phyloP scores from a whole-genome alignment of 2,797 vertebrate species.

The Fratercula arctica region DNA sequence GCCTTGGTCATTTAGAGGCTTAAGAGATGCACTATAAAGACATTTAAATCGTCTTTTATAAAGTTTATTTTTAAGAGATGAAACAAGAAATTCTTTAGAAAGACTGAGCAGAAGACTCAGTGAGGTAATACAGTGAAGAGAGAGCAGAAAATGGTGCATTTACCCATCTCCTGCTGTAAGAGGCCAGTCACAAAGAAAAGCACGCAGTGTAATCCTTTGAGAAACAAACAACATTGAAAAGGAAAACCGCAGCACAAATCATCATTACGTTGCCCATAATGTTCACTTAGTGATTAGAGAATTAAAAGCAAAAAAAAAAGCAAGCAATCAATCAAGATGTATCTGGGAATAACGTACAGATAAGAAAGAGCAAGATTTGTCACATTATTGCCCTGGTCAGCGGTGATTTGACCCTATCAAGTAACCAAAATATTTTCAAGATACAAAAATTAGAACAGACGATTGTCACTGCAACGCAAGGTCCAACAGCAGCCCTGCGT shows the following conservation, averaged over 20 bases:
- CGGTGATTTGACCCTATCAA: background rate
- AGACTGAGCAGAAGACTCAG: background rate
- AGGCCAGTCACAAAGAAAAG: background rate
- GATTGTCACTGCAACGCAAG: background rate
- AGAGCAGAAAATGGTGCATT: background rate
- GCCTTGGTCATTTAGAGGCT: background rate
- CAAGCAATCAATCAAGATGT: background rate
- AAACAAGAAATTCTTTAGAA: background rate
- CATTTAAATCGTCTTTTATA: background rate
- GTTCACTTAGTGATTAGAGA: background rate
- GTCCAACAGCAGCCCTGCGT: background rate
- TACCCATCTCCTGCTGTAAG: background rate
- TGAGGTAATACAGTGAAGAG: background rate
- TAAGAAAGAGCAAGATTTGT: background rate
- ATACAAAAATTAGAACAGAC: background rate
- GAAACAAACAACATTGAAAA: background rate
- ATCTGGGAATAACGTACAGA: background rate
- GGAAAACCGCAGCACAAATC: background rate
- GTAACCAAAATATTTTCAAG: background rate
- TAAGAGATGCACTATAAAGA: background rate
- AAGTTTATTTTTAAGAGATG: background rate
- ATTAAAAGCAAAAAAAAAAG: background rate
- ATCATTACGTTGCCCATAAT: background rate
- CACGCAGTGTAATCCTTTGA: background rate
- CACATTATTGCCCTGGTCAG: background rate